These are phyloP conservation scores for Pollenia angustigena DNA, from an alignment of 2,888 invertebrate species.

Conservation along the genomic window DNA sequence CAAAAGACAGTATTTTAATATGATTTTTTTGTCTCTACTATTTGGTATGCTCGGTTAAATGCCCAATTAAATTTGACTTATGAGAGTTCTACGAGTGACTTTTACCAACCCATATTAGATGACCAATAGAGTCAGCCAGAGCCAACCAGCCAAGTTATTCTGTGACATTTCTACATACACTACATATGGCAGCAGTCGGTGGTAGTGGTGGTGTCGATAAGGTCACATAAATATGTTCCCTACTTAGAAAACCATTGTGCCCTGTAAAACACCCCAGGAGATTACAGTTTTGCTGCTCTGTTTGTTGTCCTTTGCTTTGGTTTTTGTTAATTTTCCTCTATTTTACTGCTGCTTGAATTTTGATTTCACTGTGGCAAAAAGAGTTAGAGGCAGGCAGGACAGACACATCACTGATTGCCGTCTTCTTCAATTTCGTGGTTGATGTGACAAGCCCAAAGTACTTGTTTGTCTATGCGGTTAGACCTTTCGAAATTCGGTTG, in stretches of 20 bases:
- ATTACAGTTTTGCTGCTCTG: slow-evolving; percentile 66
- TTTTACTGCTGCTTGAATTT: not conserved
- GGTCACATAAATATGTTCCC: slow-evolving; percentile 23
- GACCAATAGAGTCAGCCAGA: slow-evolving; percentile 30
- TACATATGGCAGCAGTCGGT: not conserved
- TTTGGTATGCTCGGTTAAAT: slow-evolving; percentile 67
- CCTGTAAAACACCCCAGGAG: slow-evolving; percentile 45
- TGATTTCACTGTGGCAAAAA: not conserved
- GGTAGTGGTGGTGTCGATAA: not conserved
- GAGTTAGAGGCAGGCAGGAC: not conserved
- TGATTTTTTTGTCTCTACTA: slow-evolving; percentile 1
- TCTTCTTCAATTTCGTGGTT: slow-evolving; percentile 71
- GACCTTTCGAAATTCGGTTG: slow-evolving; percentile 50
- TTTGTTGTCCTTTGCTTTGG: slow-evolving; percentile 55
- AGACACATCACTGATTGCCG: slow-evolving; percentile 54
- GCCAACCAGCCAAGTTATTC: slow-evolving; percentile 4
- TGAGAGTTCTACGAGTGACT: slow-evolving; percentile 60
- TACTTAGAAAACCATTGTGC: not conserved
- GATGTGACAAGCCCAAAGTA: slow-evolving; percentile 70
- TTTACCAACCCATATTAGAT: slow-evolving; percentile 45
- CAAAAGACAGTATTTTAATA: not conserved
- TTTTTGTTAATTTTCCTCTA: slow-evolving; percentile 38
- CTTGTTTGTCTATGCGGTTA: slow-evolving; percentile 45
- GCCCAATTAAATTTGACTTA: slow-evolving; percentile 73
- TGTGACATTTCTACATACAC: not conserved